A percentile compares a stretch with the other conserved stretches of the same genome.
phyloP scores from a whole-genome alignment of 1,140 invertebrate species.

The Pemphigus obesinymphae region DNA sequence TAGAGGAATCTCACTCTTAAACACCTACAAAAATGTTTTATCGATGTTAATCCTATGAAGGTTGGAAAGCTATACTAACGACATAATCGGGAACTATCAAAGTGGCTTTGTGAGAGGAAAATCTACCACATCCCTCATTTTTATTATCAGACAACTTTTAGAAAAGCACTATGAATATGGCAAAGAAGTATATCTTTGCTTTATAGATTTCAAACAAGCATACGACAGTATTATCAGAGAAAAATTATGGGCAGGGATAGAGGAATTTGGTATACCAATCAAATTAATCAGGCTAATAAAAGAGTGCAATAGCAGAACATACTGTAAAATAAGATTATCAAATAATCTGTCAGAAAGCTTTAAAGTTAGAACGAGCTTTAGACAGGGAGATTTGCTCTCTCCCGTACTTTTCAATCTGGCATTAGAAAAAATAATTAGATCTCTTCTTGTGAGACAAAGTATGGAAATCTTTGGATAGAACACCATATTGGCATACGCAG shows the following conservation, averaged over 20 bases:
- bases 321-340: conserved; percentile 28
- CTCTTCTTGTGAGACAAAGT: background rate
- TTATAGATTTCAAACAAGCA: conserved; percentile 1
- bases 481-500: conserved; percentile 40
- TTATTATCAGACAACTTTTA: no score
- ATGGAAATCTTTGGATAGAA: conserved; percentile 10
- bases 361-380: background rate
- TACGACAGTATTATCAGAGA: no score
- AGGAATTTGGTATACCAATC: conserved; percentile 9
- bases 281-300: conserved; percentile 22
- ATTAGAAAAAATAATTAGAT: conserved; percentile 44
- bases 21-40: no score
- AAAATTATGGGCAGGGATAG: background rate
- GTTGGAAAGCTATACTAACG: no score
- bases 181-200: background rate
- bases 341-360: conserved; percentile 37
- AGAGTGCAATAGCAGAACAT: background rate
- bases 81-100: no score
- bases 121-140: no score
- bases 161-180: conserved; percentile 12
- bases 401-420: conserved; percentile 44
- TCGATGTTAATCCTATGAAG: no score
- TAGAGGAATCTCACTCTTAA: no score
- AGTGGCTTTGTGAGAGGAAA: no score
- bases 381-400: conserved; percentile 40